Conservation (phyloP, 2,113 vertebrate species). For the Psettodes erumei region DNA sequence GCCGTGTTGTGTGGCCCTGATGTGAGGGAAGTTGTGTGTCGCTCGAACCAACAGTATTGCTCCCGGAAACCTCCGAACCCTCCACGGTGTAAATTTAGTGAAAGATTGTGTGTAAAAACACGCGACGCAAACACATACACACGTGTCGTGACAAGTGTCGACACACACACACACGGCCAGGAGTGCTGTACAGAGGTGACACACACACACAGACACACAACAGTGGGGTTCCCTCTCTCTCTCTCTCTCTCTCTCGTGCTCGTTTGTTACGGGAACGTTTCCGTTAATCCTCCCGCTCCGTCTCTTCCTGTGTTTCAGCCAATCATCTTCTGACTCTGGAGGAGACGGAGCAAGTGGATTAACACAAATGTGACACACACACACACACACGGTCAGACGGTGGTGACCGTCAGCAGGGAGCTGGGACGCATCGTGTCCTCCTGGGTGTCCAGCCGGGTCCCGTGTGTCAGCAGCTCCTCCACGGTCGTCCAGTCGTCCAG, state of each 20-base stretch:
- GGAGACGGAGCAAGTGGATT: conserved; percentile 17
- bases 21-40: conserved; percentile 31
- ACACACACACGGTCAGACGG: conserved; percentile 67
- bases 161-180: conserved; percentile 52
- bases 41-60: conserved; percentile 72
- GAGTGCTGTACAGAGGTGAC: conserved; percentile 68
- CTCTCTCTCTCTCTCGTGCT: conserved; percentile 18
- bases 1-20: conserved; percentile 55
- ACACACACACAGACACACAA: conserved; percentile 62
- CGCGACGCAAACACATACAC: conserved; percentile 37
- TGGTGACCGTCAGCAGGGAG: conserved; percentile 84
- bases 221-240: conserved; percentile 46
- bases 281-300: neutral
- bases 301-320: conserved; percentile 12
- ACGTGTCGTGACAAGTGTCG: conserved; percentile 48
- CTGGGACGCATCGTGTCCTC: conserved; percentile 72
- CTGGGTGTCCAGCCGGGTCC: conserved; percentile 71
- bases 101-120: conserved; percentile 35
- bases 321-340: conserved; percentile 13
- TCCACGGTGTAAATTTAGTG: no score
- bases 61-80: conserved; percentile 42
- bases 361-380: conserved; percentile 28
- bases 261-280: conserved; percentile 47
- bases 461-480: conserved; percentile 83
- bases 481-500: conserved; percentile 87